Percentiles rank a stretch among this genome's conserved stretches.
Conservation (phyloP, 1,140 invertebrate species). For the Drosophila equinoxialis region DNA sequence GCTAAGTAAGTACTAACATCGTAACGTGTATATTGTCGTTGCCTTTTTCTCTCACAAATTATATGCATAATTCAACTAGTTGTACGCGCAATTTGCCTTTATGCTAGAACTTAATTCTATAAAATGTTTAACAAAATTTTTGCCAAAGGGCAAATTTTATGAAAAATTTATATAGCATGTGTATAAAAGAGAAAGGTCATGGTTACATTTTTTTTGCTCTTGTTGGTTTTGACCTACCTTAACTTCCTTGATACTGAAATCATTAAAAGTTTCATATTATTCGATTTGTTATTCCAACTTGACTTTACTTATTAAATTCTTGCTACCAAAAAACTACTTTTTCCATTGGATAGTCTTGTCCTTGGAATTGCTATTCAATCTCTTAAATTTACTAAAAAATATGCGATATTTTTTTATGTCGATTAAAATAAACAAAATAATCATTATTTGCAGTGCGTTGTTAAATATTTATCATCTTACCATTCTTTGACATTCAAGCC, state of each 20-base stretch:
- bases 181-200: neutral
- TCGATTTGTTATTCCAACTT: no score
- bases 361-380: no score
- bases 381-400: no score
- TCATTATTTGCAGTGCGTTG: no score
- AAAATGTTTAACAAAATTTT: constrained; percentile 19
- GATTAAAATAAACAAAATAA: no score
- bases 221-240: constrained; percentile 1
- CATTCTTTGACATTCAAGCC: constrained; percentile 7
- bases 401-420: no score
- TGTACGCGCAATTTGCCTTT: constrained; percentile 24
- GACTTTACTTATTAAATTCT: no score
- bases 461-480: neutral
- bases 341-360: no score
- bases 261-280: no score
- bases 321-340: no score
- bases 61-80: constrained; percentile 39
- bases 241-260: neutral
- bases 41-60: constrained; percentile 15
- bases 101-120: constrained; percentile 31
- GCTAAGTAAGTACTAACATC: no score
- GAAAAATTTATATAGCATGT: neutral
- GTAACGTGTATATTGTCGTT: neutral
- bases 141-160: neutral
- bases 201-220: neutral